These are phyloP conservation scores for Eonycteris spelaea DNA, from an alignment of 2,113 vertebrate genomes.

Conservation along the genomic window DNA sequence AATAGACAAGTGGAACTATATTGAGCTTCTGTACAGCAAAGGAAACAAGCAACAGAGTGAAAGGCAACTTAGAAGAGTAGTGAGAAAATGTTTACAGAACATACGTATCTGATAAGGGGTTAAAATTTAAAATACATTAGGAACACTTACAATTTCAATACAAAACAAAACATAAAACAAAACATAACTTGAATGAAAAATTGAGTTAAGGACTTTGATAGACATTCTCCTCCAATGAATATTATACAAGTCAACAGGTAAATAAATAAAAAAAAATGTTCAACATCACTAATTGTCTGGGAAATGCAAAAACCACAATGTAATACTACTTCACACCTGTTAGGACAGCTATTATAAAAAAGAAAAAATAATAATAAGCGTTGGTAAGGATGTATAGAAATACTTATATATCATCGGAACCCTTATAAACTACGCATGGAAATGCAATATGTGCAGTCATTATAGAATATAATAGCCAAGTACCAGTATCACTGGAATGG, in stretches of 20 bases:
- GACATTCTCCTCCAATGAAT: background rate
- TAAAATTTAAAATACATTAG: background rate
- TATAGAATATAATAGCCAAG: background rate
- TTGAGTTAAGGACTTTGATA: background rate
- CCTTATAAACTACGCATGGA: background rate
- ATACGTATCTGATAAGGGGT: background rate
- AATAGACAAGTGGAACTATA: background rate
- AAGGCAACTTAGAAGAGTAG: background rate
- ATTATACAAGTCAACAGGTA: background rate
- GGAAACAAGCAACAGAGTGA: background rate
- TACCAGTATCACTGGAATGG: background rate
- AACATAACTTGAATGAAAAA: background rate
- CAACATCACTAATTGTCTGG: background rate
- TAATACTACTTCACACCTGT: background rate
- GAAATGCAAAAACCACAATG: background rate
- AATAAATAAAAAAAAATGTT: background rate
- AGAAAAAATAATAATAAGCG: background rate
- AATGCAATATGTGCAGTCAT: background rate
- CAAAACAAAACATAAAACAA: background rate
- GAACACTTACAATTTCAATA: background rate
- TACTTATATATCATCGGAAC: too few species aligned
- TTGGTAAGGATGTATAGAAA: background rate
- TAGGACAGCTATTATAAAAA: background rate
- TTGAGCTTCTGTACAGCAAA: background rate
- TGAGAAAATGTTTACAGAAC: background rate